Evolutionary conservation across 2,888 invertebrate genomes (phyloP), one percentile per base, ranked within the genome.

Genomic region (Argyresthia goedartella): DNA sequence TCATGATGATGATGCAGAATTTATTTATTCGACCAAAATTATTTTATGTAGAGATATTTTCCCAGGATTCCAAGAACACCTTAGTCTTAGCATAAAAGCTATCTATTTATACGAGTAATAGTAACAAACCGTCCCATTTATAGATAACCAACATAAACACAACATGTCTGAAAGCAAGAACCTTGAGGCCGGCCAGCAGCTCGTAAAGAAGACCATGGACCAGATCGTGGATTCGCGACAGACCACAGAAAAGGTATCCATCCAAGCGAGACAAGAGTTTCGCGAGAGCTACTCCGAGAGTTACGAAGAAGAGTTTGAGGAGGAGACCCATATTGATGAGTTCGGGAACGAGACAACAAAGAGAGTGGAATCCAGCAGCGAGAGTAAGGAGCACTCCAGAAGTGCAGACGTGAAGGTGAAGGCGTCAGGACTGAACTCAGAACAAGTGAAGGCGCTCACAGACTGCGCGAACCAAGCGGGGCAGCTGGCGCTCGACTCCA

Each of bases 401-500:
- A 86, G 85, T 54, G 87, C 87, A 34, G 86, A 87, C 56, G 87
- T 87, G 3, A 60, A 77, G 65, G 87, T 87, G 6, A 87, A 87
- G 57, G 87, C 87, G 8, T 66, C 78, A 8, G 87, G 87, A 16
- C 66, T 87, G 33, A 87, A 84, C 56, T 66, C 81, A 1, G 76
- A 78, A 52, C 87, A 87, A 72, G 73, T 84, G 41, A 76, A 86
- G 63, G 86, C 87, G 7, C 74, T 87, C 35, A 85, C 86, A 8
- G 85, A 87, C 60, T 84, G 85, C 61, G 87, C 87, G 8, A 85
- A 79, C 57, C 64, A 87, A 60, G 86, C 87, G 50, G 85, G 87
- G 58, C 84, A 87, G 54, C 75, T 87, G 57, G 87, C 87, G 47
- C 79, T 86, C 54, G 86, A 85, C 62, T 78, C 78, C 53, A 85